These are phyloP conservation scores for Daubentonia madagascariensis DNA, from an alignment of 2,113 vertebrate species.

Conservation along the genomic window DNA sequence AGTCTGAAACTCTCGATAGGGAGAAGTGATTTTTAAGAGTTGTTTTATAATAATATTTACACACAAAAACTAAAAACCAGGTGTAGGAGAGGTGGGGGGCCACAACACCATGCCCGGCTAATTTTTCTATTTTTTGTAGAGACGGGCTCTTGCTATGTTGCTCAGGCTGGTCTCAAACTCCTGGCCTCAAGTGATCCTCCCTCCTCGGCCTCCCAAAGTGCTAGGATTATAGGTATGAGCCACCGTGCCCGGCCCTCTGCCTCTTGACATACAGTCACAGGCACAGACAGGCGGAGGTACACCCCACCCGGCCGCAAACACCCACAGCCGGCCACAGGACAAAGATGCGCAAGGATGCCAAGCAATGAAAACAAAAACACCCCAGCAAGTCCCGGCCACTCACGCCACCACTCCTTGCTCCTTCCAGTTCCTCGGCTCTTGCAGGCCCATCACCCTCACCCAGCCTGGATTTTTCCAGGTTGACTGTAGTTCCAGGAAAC, in stretches of 20 bases:
- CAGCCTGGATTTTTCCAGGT: constrained; percentile 49
- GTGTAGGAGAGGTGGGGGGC: not conserved
- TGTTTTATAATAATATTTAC: not conserved
- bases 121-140: no score
- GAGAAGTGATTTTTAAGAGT: not conserved
- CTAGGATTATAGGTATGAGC: no score
- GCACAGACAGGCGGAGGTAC: not conserved
- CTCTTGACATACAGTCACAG: not conserved
- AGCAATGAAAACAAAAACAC: not conserved
- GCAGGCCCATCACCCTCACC: not conserved
- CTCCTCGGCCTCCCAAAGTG: no score
- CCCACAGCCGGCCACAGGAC: not conserved
- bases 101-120: not conserved
- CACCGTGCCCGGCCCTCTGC: not conserved
- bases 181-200: no score
- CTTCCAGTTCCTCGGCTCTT: not conserved
- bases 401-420: rapidly evolving
- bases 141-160: no score
- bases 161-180: no score
- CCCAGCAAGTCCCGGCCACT: not conserved
- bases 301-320: not conserved
- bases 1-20: not conserved
- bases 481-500: constrained; percentile 64
- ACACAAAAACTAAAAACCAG: not conserved
- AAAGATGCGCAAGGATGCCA: not conserved